Percentiles rank a stretch among this genome's conserved stretches.
Conservation (phyloP, 2,797 vertebrate species). For the Dromococcyx pavoninus region DNA sequence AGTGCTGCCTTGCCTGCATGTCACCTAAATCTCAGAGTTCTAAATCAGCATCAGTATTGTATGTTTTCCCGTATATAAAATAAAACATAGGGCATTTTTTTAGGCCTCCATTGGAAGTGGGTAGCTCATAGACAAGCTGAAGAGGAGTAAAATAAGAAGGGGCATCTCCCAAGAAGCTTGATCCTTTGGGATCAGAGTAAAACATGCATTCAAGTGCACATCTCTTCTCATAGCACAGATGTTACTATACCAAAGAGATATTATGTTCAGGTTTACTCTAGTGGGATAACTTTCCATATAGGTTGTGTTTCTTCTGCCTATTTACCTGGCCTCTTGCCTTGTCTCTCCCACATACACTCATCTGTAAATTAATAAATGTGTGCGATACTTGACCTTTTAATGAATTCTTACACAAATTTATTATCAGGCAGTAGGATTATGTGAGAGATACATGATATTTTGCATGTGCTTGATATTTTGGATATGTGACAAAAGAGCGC, state of each 20-base stretch:
- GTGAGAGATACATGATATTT: not conserved
- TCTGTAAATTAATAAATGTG: not conserved
- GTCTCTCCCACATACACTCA: not conserved
- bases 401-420: not conserved
- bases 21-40: not conserved
- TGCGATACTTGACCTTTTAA: not conserved
- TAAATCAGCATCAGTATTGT: not conserved
- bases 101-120: not conserved
- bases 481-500: not conserved
- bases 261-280: not conserved
- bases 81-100: not conserved
- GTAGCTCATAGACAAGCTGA: not conserved
- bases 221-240: not conserved
- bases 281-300: not conserved
- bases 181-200: not conserved
- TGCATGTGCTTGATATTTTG: not conserved
- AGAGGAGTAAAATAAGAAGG: not conserved
- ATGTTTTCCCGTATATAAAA: not conserved
- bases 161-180: not conserved
- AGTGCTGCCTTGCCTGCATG: rapidly evolving
- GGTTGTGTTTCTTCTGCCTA: not conserved
- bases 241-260: not conserved
- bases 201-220: not conserved
- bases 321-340: not conserved
- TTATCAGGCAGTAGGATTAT: not conserved